These are phyloP conservation scores for Microctonus aethiopoides DNA, from an alignment of 2,888 invertebrate genomes.

Conservation along the genomic window DNA sequence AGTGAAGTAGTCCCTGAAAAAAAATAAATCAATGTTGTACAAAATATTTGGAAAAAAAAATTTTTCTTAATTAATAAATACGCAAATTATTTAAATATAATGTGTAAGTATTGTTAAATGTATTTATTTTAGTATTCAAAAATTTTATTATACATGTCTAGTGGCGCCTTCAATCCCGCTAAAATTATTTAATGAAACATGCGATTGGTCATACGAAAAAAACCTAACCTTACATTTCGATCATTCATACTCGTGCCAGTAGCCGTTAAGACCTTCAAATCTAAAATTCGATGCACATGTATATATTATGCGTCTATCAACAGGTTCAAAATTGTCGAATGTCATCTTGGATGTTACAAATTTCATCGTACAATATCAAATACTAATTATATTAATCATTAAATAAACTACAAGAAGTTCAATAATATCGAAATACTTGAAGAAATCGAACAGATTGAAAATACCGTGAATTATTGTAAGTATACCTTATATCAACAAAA, in stretches of 20 bases:
- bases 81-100: neutral
- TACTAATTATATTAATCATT: neutral
- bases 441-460: too few relatives aligned
- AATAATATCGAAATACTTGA: neutral
- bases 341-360: neutral
- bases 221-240: constrained; percentile 1
- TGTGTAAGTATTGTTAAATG: neutral
- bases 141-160: neutral
- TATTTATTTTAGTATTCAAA: too few relatives aligned
- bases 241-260: neutral
- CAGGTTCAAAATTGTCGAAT: constrained; percentile 11
- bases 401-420: neutral
- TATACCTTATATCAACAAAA: too few relatives aligned
- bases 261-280: constrained; percentile 4
- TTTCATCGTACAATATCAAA: neutral
- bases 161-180: neutral
- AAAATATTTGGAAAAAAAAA: neutral
- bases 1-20: constrained; percentile 68
- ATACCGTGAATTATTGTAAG: neutral
- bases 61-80: neutral
- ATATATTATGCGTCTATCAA: constrained; percentile 10
- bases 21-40: constrained; percentile 47
- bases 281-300: neutral
- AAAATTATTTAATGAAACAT: too few relatives aligned
- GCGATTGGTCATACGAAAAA: neutral